Conservation (phyloP, 2,113 vertebrate species). For the Phylloscopus trochilus region DNA sequence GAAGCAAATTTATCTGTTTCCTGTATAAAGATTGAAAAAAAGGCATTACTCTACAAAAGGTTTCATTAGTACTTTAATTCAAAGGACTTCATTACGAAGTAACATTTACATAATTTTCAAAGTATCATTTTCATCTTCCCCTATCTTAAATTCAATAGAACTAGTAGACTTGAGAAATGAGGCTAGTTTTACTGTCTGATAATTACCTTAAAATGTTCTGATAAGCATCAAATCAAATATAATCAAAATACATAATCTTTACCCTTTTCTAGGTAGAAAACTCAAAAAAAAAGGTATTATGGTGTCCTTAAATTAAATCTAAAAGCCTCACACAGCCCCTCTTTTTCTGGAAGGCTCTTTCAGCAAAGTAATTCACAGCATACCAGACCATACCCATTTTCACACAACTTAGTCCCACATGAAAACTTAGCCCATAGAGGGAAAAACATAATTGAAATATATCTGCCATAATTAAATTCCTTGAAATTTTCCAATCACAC, state of each 20-base stretch:
- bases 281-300: not conserved
- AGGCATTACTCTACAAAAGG: not conserved
- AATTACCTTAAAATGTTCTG: not conserved
- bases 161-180: not conserved
- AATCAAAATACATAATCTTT: not conserved
- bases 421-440: not conserved
- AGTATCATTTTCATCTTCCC: not conserved
- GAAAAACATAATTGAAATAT: not conserved
- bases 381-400: not conserved
- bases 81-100: not conserved
- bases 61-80: not conserved
- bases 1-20: not conserved
- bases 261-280: not conserved
- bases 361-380: not conserved
- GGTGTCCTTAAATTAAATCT: not conserved
- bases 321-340: not conserved
- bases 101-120: not conserved
- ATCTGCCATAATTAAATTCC: not conserved
- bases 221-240: not conserved
- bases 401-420: not conserved
- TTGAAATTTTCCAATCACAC: not conserved
- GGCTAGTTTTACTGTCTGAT: not conserved
- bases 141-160: not conserved
- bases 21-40: not conserved
- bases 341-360: not conserved